These are phyloP conservation scores for Xylophagus ater DNA, from an alignment of 2,888 invertebrate species.

Conservation along the genomic window DNA sequence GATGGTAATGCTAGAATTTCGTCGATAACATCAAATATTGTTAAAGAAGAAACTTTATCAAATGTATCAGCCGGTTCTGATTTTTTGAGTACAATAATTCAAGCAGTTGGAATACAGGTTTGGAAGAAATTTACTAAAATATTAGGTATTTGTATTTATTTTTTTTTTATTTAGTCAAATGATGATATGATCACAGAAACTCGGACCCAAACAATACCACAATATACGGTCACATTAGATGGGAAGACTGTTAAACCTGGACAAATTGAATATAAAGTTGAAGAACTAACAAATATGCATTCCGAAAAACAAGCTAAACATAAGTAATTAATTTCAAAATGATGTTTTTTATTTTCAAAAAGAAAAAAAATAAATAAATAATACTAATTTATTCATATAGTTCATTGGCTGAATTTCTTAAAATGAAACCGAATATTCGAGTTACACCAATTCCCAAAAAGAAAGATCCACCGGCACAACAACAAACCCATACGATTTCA, in stretches of 20 bases:
- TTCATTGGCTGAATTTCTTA: conserved; percentile 34
- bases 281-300: conserved; percentile 17
- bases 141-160: background rate
- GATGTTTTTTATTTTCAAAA: background rate
- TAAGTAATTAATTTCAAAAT: conserved; percentile 24
- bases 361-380: background rate
- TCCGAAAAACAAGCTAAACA: conserved; percentile 33
- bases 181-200: conserved; percentile 15
- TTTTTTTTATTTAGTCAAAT: conserved; percentile 11
- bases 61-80: conserved; percentile 23
- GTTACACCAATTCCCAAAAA: conserved; percentile 29
- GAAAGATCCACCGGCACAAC: conserved; percentile 13
- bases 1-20: conserved; percentile 31
- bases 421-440: conserved; percentile 36
- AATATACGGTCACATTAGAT: conserved; percentile 38
- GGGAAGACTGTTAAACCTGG: conserved; percentile 26
- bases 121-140: conserved; percentile 1
- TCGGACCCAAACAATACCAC: conserved; percentile 26
- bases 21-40: conserved; percentile 13
- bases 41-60: conserved; percentile 11
- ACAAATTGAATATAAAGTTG: conserved; percentile 30
- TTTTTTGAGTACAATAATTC: conserved; percentile 36
- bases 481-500: conserved; percentile 14
- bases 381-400: conserved; percentile 19
- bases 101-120: conserved; percentile 37